Evolutionary conservation across 2,888 invertebrate species (phyloP).

Genomic region (Leptinotarsa tumamoca): DNA sequence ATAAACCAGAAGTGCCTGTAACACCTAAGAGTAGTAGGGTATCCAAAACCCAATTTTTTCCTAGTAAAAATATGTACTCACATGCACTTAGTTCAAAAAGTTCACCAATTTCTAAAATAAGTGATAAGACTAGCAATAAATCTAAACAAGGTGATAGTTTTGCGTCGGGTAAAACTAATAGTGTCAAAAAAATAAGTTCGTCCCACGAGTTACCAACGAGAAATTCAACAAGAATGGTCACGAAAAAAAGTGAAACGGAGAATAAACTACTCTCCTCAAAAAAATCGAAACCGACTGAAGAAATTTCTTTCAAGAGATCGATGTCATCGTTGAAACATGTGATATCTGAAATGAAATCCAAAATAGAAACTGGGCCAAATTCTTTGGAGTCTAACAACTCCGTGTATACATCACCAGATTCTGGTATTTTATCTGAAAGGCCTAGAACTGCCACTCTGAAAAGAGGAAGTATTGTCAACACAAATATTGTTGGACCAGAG

Average conservation of each 20-base stretch:
- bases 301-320: not conserved
- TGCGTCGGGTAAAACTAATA: not conserved
- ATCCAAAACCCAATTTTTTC: constrained; percentile 62
- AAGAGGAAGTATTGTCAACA: constrained; percentile 61
- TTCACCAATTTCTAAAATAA: constrained; percentile 16
- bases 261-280: not conserved
- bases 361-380: not conserved
- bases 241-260: not conserved
- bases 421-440: constrained; percentile 56
- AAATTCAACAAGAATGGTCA: not conserved
- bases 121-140: not conserved
- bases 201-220: not conserved
- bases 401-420: constrained; percentile 47
- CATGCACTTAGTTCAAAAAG: constrained; percentile 54
- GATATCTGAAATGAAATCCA: not conserved
- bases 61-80: constrained; percentile 60
- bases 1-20: constrained; percentile 37
- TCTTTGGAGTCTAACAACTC: constrained; percentile 37
- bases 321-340: not conserved
- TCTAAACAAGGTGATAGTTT: constrained; percentile 22
- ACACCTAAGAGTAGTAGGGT: constrained; percentile 56
- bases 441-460: constrained; percentile 64
- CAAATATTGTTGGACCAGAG: constrained; percentile 61
- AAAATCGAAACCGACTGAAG: not conserved
- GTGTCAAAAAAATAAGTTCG: constrained; percentile 9